phyloP scores from a whole-genome alignment of 2,113 vertebrate genomes.

The Petromus typicus region DNA sequence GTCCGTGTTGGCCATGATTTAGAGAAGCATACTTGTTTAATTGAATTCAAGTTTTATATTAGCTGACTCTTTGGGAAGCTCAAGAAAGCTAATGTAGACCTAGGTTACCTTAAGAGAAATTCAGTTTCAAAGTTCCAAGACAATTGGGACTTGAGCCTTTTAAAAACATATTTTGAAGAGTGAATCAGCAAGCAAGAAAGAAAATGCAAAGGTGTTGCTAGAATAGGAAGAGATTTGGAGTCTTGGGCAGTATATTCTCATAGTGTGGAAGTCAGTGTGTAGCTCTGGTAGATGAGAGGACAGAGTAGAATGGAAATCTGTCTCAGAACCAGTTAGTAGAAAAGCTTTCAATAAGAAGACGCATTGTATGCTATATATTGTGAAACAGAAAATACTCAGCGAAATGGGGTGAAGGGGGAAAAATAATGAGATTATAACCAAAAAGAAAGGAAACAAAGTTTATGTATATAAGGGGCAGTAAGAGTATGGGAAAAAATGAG shows the following conservation, averaged over 20 bases:
- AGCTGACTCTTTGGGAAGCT: neutral
- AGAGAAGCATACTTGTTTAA: neutral
- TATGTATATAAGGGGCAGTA: no score
- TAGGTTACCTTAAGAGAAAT: neutral
- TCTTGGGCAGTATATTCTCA: accelerated
- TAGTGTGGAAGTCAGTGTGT: accelerated
- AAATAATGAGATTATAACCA: no score
- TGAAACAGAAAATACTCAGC: no score
- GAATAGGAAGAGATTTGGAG: neutral
- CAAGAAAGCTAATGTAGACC: neutral
- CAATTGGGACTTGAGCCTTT: neutral
- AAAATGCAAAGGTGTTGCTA: neutral
- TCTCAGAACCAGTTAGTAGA: neutral
- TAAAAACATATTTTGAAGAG: no score
- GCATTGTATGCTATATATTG: no score
- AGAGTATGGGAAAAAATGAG: no score
- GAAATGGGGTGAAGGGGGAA: no score
- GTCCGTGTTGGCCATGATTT: neutral
- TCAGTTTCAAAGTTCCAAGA: neutral
- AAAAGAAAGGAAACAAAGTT: no score
- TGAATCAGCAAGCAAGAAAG: neutral
- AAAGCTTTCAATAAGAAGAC: neutral
- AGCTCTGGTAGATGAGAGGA: neutral
- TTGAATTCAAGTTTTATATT: neutral
- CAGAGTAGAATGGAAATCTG: neutral